Evolutionary conservation across 2,797 vertebrate species (phyloP).

Genomic region (Eulemur coronatus): DNA sequence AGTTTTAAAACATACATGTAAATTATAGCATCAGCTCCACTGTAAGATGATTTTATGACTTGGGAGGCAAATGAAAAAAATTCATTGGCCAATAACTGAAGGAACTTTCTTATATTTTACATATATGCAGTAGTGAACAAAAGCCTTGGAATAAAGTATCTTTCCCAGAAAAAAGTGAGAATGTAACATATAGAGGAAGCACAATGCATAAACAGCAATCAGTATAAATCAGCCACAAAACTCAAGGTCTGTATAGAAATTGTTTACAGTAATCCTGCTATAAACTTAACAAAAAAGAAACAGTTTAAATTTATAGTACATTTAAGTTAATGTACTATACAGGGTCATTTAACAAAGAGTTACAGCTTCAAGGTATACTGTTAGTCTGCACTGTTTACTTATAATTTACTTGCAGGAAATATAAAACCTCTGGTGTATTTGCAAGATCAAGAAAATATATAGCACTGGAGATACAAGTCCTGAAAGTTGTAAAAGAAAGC

Average conservation of each 20-base stretch:
- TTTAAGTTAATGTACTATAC: conserved; percentile 51
- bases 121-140: not conserved
- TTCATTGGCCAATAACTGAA: not conserved
- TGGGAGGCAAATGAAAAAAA: not conserved
- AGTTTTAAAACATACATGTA: not conserved
- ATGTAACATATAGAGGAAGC: not conserved
- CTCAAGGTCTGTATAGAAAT: not conserved
- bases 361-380: not conserved
- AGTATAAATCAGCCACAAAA: not conserved
- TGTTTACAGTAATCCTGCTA: conserved; percentile 39
- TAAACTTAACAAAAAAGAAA: conserved; percentile 28
- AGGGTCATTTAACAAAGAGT: conserved; percentile 58
- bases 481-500: not conserved
- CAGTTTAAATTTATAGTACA: conserved; percentile 32
- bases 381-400: not conserved
- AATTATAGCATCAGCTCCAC: not conserved
- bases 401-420: conserved; percentile 38
- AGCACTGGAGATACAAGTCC: not conserved
- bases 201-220: not conserved
- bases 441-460: not conserved
- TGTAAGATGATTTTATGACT: not conserved
- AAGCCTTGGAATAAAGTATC: not conserved
- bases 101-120: not conserved
- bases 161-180: not conserved
- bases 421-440: not conserved